These are phyloP conservation scores for Hemiscyllium ocellatum DNA, from an alignment of 2,113 vertebrate species.

Conservation along the genomic window DNA sequence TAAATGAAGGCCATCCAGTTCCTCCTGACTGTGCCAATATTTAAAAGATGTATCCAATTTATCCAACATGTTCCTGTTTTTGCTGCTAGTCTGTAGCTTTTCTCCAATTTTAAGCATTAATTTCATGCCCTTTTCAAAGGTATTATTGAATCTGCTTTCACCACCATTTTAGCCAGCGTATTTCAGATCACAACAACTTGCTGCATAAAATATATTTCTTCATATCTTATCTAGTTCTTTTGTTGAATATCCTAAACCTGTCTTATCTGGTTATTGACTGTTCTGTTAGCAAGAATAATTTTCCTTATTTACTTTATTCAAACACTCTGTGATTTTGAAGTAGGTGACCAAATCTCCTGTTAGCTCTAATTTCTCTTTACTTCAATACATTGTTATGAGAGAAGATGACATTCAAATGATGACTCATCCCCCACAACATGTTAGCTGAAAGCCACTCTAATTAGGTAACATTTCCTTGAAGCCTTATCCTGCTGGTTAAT, in stretches of 20 bases:
- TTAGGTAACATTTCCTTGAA: not conserved
- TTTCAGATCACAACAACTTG: not conserved
- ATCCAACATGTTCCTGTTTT: not conserved
- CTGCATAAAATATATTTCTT: not conserved
- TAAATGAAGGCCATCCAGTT: not conserved
- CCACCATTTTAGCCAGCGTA: not conserved
- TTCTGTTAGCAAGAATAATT: not conserved
- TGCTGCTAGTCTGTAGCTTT: not conserved
- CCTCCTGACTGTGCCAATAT: not conserved
- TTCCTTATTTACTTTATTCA: not conserved
- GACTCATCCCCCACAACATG: not conserved
- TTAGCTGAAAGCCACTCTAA: not conserved
- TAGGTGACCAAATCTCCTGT: not conserved
- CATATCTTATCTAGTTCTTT: not conserved
- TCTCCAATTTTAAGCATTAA: not conserved
- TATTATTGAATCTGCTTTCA: slow-evolving; percentile 6
- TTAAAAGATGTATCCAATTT: not conserved
- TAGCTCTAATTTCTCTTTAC: not conserved
- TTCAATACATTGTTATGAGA: not conserved
- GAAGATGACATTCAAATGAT: not conserved
- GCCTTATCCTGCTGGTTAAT: not conserved
- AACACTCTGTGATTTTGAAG: not conserved
- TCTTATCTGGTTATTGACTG: not conserved
- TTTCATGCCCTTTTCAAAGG: not conserved
- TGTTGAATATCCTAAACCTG: not conserved